phyloP scores from a whole-genome alignment of 2,888 invertebrate species.

The Epinotia brunnichana region DNA sequence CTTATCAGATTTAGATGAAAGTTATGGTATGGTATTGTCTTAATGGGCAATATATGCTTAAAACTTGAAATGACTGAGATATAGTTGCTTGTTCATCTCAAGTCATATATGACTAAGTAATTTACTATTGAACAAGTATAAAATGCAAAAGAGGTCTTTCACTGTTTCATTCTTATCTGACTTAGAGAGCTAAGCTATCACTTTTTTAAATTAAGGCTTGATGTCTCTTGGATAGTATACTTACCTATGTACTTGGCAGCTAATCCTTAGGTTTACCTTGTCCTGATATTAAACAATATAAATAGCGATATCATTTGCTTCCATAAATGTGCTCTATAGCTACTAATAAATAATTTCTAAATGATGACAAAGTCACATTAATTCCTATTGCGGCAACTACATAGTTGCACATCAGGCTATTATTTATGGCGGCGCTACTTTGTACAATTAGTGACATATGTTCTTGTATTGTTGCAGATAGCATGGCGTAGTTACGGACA shows the following conservation, averaged over 20 bases:
- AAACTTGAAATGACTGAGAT: not conserved
- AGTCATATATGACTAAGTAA: not conserved
- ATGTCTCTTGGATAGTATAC: not conserved
- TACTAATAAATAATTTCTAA: constrained; percentile 12
- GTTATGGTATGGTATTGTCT: not conserved
- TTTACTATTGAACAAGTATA: not conserved
- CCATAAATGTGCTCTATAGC: constrained; percentile 10
- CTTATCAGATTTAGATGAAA: not conserved
- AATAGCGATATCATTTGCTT: not conserved
- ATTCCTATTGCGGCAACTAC: constrained; percentile 18
- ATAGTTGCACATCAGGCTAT: constrained; percentile 11
- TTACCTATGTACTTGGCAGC: not conserved
- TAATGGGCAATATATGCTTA: not conserved
- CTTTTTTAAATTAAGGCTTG: not conserved
- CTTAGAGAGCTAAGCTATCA: not conserved
- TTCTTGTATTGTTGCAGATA: constrained; percentile 65
- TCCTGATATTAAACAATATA: not conserved
- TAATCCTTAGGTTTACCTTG: constrained; percentile 1
- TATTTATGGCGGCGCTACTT: constrained; percentile 22
- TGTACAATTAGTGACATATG: constrained; percentile 39
- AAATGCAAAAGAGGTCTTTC: not conserved
- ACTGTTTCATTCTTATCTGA: not conserved
- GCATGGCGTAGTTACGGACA: constrained; percentile 60
- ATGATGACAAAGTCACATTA: constrained; percentile 16
- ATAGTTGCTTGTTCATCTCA: not conserved